phyloP scores from a whole-genome alignment of 2,797 vertebrate species.

The Myiotriccus ornatus region DNA sequence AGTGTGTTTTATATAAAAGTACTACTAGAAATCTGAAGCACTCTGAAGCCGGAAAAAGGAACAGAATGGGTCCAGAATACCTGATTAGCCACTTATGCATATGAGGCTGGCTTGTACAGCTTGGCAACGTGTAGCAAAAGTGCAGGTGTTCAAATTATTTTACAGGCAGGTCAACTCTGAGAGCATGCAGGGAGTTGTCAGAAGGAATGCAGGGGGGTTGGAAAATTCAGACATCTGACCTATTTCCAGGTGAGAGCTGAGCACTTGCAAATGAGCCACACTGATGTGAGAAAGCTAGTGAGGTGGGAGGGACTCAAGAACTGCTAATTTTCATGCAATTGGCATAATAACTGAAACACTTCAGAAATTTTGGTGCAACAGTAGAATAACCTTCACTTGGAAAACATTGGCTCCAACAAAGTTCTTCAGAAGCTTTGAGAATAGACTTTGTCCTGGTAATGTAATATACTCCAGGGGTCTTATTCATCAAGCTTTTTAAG shows the following conservation, averaged over 20 bases:
- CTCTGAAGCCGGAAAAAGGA: background rate
- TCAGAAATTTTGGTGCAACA: background rate
- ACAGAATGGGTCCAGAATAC: background rate
- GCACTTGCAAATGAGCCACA: background rate
- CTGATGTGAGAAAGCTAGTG: background rate
- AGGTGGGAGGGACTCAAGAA: background rate
- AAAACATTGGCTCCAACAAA: background rate
- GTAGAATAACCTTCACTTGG: background rate
- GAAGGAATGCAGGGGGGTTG: background rate
- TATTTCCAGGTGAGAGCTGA: background rate
- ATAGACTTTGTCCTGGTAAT: background rate
- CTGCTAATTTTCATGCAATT: background rate
- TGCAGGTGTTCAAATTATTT: background rate
- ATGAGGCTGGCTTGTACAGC: background rate
- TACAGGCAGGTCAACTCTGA: background rate
- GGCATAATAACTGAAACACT: background rate
- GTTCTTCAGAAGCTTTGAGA: background rate
- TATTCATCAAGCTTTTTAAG: background rate
- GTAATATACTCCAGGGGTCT: background rate
- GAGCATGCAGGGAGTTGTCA: background rate
- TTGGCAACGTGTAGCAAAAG: background rate
- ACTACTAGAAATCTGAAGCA: background rate
- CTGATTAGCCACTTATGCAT: background rate
- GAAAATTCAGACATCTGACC: background rate
- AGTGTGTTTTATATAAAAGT: background rate